A percentile compares a stretch with the other conserved stretches of the same genome.
Evolutionary conservation across 2,113 vertebrate species (phyloP).

Genomic region (Rhinopomastus cyanomelas): DNA sequence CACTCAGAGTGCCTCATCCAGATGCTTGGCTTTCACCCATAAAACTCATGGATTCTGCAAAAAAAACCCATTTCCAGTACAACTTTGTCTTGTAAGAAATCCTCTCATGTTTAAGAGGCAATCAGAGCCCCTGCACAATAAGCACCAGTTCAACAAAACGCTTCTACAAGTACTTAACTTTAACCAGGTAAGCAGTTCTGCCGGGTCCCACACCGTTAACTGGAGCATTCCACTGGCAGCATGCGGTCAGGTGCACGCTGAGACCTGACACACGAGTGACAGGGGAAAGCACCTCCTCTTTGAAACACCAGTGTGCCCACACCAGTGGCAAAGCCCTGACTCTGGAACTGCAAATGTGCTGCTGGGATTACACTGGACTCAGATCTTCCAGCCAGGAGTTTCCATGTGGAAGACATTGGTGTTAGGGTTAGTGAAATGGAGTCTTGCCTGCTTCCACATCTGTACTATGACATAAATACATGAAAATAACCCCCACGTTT

Average conservation of each 20-base stretch:
- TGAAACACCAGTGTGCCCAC: rapidly evolving
- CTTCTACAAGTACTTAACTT: neutral
- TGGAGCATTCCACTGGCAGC: neutral
- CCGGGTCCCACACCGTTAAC: neutral
- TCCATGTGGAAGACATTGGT: neutral
- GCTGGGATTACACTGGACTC: neutral
- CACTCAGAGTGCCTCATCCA: neutral
- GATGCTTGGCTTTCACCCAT: neutral
- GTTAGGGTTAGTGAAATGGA: neutral
- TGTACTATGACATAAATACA: neutral
- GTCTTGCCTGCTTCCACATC: neutral
- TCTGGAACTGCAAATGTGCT: neutral
- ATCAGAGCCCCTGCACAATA: neutral
- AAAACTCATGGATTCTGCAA: neutral
- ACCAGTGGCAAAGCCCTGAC: neutral
- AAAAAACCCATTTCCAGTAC: neutral
- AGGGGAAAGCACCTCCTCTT: neutral
- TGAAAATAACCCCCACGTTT: neutral
- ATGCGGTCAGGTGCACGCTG: neutral
- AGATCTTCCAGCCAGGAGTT: neutral
- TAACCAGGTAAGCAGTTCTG: neutral
- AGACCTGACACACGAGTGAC: neutral
- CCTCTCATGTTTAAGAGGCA: neutral
- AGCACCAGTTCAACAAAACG: neutral
- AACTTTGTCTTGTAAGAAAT: neutral